Conservation (phyloP, 2,888 invertebrate genomes). For the Diarsia mendica region DNA sequence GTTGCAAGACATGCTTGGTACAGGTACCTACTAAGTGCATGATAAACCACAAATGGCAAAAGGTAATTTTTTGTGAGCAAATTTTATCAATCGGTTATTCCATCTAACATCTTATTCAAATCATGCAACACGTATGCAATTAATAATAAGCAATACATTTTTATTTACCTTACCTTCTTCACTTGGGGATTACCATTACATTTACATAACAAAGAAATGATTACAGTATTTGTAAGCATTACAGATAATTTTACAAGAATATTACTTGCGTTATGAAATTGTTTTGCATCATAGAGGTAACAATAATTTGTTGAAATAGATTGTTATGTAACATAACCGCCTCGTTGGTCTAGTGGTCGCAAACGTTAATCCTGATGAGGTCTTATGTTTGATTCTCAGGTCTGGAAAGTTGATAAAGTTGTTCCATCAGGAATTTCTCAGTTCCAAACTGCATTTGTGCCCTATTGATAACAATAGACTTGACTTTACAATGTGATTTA, state of each 20-base stretch:
- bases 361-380: neutral
- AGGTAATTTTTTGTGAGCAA: neutral
- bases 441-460: neutral
- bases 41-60: too few species aligned
- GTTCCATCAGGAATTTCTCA: neutral
- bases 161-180: slow-evolving; percentile 36
- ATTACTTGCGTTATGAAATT: slow-evolving; percentile 9
- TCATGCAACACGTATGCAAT: slow-evolving; percentile 1
- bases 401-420: neutral
- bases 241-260: slow-evolving; percentile 32
- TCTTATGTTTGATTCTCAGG: neutral
- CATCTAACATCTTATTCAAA: slow-evolving; percentile 15
- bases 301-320: slow-evolving; percentile 5
- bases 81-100: slow-evolving; percentile 1
- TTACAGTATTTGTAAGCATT: slow-evolving; percentile 24
- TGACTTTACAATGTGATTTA: neutral
- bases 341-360: neutral
- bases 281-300: neutral
- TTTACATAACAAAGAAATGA: slow-evolving; percentile 37
- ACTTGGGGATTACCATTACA: slow-evolving; percentile 19
- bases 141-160: slow-evolving; percentile 19
- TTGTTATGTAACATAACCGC: neutral
- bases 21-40: too few species aligned
- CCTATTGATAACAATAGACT: neutral
- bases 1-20: too few species aligned